phyloP scores from a whole-genome alignment of 2,888 invertebrate genomes.

The Apotomis capreana region DNA sequence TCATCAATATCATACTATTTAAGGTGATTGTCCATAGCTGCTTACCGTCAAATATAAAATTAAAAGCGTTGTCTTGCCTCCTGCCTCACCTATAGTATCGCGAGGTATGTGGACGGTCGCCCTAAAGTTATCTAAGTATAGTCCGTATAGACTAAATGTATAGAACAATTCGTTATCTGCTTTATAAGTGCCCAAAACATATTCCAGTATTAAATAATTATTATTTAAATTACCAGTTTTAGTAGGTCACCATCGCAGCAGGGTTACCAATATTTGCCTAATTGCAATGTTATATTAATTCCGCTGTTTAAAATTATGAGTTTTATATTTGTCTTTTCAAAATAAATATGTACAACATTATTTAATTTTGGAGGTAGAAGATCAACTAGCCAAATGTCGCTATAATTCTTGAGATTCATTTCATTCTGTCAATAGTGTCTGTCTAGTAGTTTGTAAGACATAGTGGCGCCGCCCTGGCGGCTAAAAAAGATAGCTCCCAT shows the following conservation, averaged over 20 bases:
- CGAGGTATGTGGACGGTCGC: not conserved
- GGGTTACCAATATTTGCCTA: not conserved
- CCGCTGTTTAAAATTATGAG: too few species aligned
- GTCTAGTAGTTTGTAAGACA: too few species aligned
- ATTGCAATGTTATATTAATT: not conserved
- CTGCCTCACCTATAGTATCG: not conserved
- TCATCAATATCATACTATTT: not conserved
- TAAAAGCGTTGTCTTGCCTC: not conserved
- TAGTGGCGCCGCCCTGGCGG: too few species aligned
- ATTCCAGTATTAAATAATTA: constrained; percentile 29
- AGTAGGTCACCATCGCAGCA: constrained; percentile 7
- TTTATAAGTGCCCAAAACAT: constrained; percentile 14
- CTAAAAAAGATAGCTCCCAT: too few species aligned
- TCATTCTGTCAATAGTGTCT: too few species aligned
- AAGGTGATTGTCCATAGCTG: constrained; percentile 1
- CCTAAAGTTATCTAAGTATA: not conserved
- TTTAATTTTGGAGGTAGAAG: too few species aligned
- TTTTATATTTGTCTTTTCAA: too few species aligned
- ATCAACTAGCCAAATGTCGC: too few species aligned
- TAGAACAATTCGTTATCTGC: constrained; percentile 7
- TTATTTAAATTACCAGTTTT: constrained; percentile 8
- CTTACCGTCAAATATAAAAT: not conserved
- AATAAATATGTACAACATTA: too few species aligned
- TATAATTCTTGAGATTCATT: too few species aligned
- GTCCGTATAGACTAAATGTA: constrained; percentile 5